Base-by-base conservation (phyloP, 2,888 invertebrate genomes). In the Parochlus steinenii region DNA sequence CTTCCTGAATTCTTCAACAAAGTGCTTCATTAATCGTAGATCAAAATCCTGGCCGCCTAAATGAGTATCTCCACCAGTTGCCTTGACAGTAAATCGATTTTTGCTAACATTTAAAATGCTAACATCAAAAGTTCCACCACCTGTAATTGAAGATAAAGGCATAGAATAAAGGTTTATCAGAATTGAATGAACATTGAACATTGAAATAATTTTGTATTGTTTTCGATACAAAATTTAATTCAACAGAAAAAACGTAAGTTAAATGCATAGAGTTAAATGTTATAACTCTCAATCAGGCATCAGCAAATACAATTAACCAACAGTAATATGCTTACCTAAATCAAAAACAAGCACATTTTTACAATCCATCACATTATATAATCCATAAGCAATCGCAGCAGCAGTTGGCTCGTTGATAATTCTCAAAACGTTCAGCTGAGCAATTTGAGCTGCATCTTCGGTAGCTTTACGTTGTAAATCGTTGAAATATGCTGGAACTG, bases 41-140 rank as follows among this genome's bases (percentile, higher is more conserved):
- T 93, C 93, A 49, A 93, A 95, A 62, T 93, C 93, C 62, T 93
- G 93, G 3, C 93, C 93, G 8, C 93, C 93, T 14, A 93, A 69
- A 61, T 90, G 77, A 0, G 93, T 93, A 61, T 93, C 93, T 12
- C 93, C 93, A 54, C 92, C 92, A 31, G 93, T 93, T 0, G 92
- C 90, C 61, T 92, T 92, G 15, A 93, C 93, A 56, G 93, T 93
- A 57, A 93, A 95, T 11, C 93, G 92, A 2, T 92, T 92, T 54
- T 92, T 90, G 59, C 92, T 89, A 39, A 95, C 93, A 66, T 92
- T 92, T 41, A 93, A 93, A 71, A n/a, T n/a, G n/a, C n/a, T n/a
- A n/a, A n/a, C n/a, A 64, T 93, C 93, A 60, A 93, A 93, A 22
- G 93, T 93, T 43, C 93, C 93, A 50, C 93, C 93, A 36, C 93